Conservation (phyloP, 2,888 invertebrate species). For the Tetragonisca angustula region DNA sequence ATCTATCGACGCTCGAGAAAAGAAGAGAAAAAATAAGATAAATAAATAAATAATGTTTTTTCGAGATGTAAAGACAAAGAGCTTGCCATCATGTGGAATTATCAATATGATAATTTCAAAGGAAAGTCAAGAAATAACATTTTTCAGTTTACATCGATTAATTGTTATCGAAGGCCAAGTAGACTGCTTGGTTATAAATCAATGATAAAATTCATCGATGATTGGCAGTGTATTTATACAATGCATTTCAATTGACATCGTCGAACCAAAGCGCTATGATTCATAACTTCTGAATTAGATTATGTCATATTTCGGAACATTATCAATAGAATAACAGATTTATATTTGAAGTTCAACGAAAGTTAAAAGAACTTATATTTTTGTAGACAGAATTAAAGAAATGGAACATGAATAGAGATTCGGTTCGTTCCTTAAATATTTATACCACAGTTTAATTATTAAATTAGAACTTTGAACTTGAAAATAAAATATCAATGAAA, state of each 20-base stretch:
- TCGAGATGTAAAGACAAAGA: slow-evolving; percentile 27
- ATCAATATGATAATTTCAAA: slow-evolving; percentile 14
- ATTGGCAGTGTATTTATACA: slow-evolving; percentile 3
- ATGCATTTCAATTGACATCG: background rate
- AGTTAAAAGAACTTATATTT: too few species aligned
- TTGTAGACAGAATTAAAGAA: background rate
- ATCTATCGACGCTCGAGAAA: slow-evolving; percentile 44
- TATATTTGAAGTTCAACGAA: background rate
- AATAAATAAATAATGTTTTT: slow-evolving; percentile 3
- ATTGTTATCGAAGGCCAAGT: slow-evolving; percentile 1
- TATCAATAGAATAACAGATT: background rate
- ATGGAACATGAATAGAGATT: background rate
- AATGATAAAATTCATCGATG: background rate
- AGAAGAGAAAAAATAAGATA: background rate
- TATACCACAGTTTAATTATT: too few species aligned
- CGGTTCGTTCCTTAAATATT: rapidly evolving
- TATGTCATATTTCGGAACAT: background rate
- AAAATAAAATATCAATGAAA: too few species aligned
- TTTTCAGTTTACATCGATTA: slow-evolving; percentile 29
- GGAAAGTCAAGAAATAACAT: slow-evolving; percentile 44
- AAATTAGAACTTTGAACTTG: too few species aligned
- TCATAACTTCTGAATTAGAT: background rate
- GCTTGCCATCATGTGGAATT: slow-evolving; percentile 32
- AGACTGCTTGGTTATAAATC: slow-evolving; percentile 12
- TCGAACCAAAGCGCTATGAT: background rate